Conservation (phyloP, 2,113 vertebrate species). For the Aplodontia rufa region DNA sequence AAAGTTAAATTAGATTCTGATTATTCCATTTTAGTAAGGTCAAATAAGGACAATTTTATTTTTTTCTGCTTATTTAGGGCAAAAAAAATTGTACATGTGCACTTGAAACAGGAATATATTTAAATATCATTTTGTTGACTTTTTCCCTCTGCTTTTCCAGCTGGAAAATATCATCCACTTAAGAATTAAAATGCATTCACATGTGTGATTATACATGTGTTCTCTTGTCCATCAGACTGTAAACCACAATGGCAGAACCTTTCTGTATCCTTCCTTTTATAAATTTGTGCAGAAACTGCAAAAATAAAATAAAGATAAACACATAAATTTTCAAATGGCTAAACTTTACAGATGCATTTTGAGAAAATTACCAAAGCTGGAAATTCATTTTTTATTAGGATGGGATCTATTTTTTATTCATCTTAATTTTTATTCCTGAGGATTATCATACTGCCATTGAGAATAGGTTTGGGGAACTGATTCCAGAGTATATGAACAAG, state of each 20-base stretch:
- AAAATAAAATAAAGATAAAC: background rate
- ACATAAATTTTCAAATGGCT: background rate
- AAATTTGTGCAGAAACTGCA: background rate
- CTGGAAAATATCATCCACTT: background rate
- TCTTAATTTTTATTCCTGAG: background rate
- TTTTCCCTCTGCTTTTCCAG: background rate
- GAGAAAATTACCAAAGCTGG: background rate
- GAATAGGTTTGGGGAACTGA: background rate
- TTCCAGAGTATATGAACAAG: background rate
- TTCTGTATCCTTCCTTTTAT: background rate
- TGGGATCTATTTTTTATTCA: background rate
- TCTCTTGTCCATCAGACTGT: background rate
- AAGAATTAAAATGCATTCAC: conserved; percentile 23
- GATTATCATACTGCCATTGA: fast-evolving
- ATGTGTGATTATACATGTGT: background rate
- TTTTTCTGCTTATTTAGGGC: background rate
- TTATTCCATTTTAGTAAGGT: background rate
- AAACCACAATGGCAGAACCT: background rate
- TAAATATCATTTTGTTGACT: background rate
- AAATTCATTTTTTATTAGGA: background rate
- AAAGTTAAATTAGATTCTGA: background rate
- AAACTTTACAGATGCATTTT: background rate
- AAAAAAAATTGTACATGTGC: background rate
- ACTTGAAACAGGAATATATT: background rate
- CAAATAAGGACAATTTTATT: background rate